Conservation (phyloP, 1,140 invertebrate genomes). For the Metaphire vulgaris region DNA sequence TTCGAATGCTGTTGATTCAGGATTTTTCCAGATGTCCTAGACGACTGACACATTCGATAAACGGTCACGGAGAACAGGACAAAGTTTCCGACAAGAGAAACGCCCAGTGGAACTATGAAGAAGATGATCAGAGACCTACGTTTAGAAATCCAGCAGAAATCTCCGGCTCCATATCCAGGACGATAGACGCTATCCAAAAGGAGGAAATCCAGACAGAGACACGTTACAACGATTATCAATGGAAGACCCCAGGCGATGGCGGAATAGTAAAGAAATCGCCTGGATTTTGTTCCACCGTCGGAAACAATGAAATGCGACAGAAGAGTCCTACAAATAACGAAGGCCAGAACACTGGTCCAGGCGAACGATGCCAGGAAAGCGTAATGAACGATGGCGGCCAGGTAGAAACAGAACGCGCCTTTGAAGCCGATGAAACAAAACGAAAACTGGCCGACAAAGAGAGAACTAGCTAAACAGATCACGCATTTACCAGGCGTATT, state of each 20-base stretch:
- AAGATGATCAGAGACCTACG: conserved; percentile 37
- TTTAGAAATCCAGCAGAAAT: conserved; percentile 33
- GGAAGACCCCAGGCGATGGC: conserved; percentile 55
- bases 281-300: conserved; percentile 5
- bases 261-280: conserved; percentile 54
- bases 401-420: conserved; percentile 32
- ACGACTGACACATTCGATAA: conserved; percentile 51
- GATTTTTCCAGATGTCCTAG: conserved; percentile 11
- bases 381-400: conserved; percentile 55
- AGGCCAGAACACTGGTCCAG: conserved; percentile 59
- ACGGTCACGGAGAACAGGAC: conserved; percentile 42
- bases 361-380: conserved; percentile 56
- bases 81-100: conserved; percentile 41
- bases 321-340: conserved; percentile 61
- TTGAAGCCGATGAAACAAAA: conserved; percentile 35
- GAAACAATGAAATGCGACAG: conserved; percentile 32
- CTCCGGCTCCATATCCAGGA: background rate
- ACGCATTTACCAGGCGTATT: conserved; percentile 56
- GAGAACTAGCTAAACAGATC: conserved; percentile 49
- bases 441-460: conserved; percentile 52
- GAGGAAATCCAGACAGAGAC: conserved; percentile 51
- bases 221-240: conserved; percentile 49
- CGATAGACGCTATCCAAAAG: background rate
- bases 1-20: background rate
- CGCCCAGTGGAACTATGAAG: conserved; percentile 42